Evolutionary conservation across 2,888 invertebrate genomes (phyloP).

Genomic region (Aquatica leii): DNA sequence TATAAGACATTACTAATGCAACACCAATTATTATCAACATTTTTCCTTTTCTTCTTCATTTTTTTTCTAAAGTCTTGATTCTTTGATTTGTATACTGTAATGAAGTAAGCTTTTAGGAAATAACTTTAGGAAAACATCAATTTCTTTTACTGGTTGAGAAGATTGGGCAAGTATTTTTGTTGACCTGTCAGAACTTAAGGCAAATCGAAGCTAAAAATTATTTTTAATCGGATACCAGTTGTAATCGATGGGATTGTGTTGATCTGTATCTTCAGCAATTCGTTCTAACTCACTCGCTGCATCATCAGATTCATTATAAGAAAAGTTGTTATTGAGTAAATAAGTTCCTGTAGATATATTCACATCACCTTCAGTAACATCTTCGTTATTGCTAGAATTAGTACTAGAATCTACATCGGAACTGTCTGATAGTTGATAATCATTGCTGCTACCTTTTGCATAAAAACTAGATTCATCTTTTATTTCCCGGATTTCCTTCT

Average conservation of each 20-base stretch:
- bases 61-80: too few species aligned
- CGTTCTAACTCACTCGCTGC: neutral
- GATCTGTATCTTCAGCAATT: neutral
- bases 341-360: neutral
- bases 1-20: too few species aligned
- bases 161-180: too few species aligned
- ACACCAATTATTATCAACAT: too few species aligned
- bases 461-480: neutral
- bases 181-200: neutral
- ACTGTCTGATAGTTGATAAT: neutral
- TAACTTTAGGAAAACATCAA: neutral
- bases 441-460: neutral
- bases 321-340: neutral
- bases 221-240: neutral
- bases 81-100: neutral
- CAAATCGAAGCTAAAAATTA: neutral
- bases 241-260: too few species aligned
- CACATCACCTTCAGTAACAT: too few species aligned
- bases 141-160: neutral
- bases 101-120: neutral
- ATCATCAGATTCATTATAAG: neutral
- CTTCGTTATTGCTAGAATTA: neutral
- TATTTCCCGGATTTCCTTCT: neutral
- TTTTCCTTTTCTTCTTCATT: too few species aligned
- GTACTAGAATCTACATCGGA: neutral